Evolutionary conservation across 2,113 vertebrate species (phyloP), one percentile per base, ranked within the genome.

Genomic region (Labrus mixtus): DNA sequence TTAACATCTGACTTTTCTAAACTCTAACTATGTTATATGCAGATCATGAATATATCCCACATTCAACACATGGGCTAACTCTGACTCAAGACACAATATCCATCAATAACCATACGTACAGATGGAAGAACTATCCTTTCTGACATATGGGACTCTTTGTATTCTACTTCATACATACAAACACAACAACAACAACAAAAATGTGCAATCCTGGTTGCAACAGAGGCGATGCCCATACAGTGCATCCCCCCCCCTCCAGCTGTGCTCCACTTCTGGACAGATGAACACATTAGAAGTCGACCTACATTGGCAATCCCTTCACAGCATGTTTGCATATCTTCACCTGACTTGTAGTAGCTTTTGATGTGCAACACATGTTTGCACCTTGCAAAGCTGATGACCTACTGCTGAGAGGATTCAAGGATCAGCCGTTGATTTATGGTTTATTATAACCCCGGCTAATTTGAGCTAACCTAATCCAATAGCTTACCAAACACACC

Each of bases 251-350:
- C 55, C 73, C 41, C 81, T 43, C 55, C 76, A 91, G 73, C 64
- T 86, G 82, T 82, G 78, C 65, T 58, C 64, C 72, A 78, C 73
- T 80, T 84, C 73, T 75, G 65, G 69, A 41, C 72, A 65, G 63
- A 79, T 83, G 70, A 61, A 29, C 74, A 75, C 76, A 76, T 79
- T 46, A 80, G 39, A 6, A 62, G 23, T 16, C 19, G 71, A 69
- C 50, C 68, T 46, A 54, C n/a, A 59, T 33, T 51, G 23, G 5
- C 33, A 50, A 50, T 17, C 46, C 2, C 46, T 45, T 46, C 56
- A 50, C 22, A 51, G 1, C 25, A 11, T 17, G 12, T 3, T 57
- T 22, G 16, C 58, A 1, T 25, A 10, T 33, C 36, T 54, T 57
- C 29, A 53, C 46, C 22, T 23, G 37, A 13, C 36, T 19, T 11